Base-by-base conservation (phyloP, 2,797 vertebrate species). In the Leptoclinus maculatus region DNA sequence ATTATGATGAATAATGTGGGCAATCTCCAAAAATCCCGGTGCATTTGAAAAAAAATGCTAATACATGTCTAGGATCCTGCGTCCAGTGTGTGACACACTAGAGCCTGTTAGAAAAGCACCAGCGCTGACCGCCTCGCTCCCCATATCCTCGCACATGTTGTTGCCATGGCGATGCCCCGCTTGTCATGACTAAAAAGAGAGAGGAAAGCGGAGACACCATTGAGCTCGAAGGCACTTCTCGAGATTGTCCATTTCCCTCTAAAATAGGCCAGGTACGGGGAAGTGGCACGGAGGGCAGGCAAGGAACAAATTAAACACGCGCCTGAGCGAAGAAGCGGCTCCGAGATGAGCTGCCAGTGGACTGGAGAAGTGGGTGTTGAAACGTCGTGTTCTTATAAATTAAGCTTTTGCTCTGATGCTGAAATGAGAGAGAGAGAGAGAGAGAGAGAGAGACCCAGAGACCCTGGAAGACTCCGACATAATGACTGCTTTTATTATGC, bases 121-220 rank as follows among this genome's bases (percentile, higher is more conserved):
- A 32, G n/a, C 62, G 3, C 86, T 88, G 88, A 88, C 90, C 78
- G 66, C 74, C 82, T 78, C 67, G 45, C 66, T 71, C 70, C 45
- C 65, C 53, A 13, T 69, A 87, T 84, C 83, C 87, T 87, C 79
- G 90, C 66, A 70, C 70, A 80, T 82, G 83, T 60, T 89, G 94
- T 94, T 92, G 83, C 92, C 91, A 93, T 94, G 90, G 91, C 13
- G 69, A 94, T 90, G 88, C 83, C 79, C 88, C 53, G 87, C 80
- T 90, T 90, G 85, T 89, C 82, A 16, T 80, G 89, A 78, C 87
- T 77, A 27, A 72, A n/a, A 84, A 85, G 73, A 78, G 78, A 83
- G 77, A 79, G 60, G 67, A 81, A 81, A 75, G 83, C 78, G 19
- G 70, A 87, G 80, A 81, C 83, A 45, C 79, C 70, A 84, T 74